Percentiles rank a stretch among this genome's conserved stretches.
Evolutionary conservation across 2,113 vertebrate genomes (phyloP).

Genomic region (Eupsittula cactorum): DNA sequence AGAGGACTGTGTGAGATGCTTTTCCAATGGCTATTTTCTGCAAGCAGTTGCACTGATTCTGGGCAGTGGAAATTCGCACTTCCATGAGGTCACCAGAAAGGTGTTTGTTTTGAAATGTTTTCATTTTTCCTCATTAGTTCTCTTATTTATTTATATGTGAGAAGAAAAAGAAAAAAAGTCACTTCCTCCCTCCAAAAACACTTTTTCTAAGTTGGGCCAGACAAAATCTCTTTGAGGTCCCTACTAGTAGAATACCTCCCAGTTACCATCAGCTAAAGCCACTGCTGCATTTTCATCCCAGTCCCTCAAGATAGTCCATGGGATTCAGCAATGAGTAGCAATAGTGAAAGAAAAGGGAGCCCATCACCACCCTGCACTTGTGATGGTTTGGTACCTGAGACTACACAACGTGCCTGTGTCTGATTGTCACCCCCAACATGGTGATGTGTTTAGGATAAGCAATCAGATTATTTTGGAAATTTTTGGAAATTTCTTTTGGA

Average conservation of each 20-base stretch:
- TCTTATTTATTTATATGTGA: neutral
- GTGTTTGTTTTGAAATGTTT: neutral
- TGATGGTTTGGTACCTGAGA: neutral
- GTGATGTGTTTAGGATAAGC: neutral
- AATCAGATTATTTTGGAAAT: neutral
- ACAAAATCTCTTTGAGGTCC: neutral
- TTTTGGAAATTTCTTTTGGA: no score
- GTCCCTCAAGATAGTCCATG: rapidly evolving
- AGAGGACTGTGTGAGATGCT: neutral
- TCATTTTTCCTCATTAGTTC: neutral
- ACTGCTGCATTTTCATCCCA: neutral
- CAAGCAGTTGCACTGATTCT: neutral
- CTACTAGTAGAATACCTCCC: neutral
- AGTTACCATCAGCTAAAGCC: neutral
- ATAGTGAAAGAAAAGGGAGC: neutral
- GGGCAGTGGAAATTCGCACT: neutral
- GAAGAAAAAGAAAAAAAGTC: neutral
- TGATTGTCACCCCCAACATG: neutral
- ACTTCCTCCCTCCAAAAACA: neutral
- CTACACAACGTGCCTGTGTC: neutral
- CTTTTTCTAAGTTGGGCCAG: neutral
- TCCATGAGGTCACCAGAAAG: neutral
- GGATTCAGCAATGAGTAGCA: neutral
- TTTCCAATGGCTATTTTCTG: neutral
- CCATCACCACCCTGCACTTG: rapidly evolving